A percentile compares a stretch with the other conserved stretches of the same genome.
These are phyloP conservation scores for Cladorhizidae sp. DNA, from an alignment of 37 sponge, comb jelly and placozoan genomes.

Conservation along the genomic window DNA sequence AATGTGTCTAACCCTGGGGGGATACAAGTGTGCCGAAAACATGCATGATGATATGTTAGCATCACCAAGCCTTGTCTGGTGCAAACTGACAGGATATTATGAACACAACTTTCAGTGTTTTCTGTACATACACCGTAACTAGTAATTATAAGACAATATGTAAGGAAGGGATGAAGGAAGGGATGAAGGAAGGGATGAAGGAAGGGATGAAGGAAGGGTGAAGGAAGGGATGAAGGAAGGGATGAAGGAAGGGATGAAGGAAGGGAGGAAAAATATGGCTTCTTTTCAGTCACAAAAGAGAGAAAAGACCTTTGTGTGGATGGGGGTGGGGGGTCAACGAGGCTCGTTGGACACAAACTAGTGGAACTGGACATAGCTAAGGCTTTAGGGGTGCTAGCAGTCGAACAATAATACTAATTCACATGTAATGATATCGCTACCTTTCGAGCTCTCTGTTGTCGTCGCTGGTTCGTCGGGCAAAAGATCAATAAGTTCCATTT, in stretches of 20 bases:
- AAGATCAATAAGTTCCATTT: slow-evolving; percentile 36
- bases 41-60: too few species aligned
- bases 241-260: background rate
- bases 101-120: background rate
- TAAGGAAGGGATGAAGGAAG: too few species aligned
- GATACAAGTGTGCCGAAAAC: too few species aligned
- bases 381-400: background rate
- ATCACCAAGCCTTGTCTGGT: too few species aligned
- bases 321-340: background rate
- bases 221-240: background rate
- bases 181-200: too few species aligned
- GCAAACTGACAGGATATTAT: too few species aligned
- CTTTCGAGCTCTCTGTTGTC: background rate
- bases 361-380: background rate
- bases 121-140: background rate
- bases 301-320: background rate
- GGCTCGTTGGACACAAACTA: background rate
- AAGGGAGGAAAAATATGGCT: background rate
- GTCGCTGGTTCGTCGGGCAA: slow-evolving; percentile 9
- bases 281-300: background rate
- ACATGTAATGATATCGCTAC: background rate
- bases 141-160: background rate
- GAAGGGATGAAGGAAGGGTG: background rate
- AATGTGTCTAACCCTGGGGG: too few species aligned
- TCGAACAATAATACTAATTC: too few species aligned